Evolutionary conservation across 2,113 vertebrate genomes (phyloP), one percentile per base, ranked within the genome.

Genomic region (Noturus placidus): DNA sequence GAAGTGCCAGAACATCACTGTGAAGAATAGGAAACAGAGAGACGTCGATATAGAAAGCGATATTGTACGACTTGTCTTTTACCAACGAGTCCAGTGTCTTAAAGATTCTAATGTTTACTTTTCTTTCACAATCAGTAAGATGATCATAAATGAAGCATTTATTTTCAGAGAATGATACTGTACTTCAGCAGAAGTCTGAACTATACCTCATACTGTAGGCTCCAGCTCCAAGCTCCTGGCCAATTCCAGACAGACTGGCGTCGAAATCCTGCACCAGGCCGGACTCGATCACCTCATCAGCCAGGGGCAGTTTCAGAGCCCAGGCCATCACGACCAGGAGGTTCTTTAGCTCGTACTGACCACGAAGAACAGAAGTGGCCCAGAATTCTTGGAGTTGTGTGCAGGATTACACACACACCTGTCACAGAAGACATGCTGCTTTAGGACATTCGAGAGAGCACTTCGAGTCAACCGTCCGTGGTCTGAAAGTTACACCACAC

Each of bases 141-240:
- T 13, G 0, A 63, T 25, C 20, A 63, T 63, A 25, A n/a, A 67
- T 67, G 30, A 33, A 17, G 30, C 65, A 33, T 33, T 69, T 4
- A 38, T 38, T 70, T 2, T 9, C 6, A 70, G 2, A 52, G 25
- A 46, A 78, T 78, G 30, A 70, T 77, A 15, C 38, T 52, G 30
- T 6, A 15, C 22, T 5, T 7, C 69, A 42, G 35, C 33, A 46
- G 20, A 42, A 38, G 3, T 3, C 0, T 74, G 5, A 74, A n/a
- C 27, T 92, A 89, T 96, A 99, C 98, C 98, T 99, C 98, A 99
- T 99, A 93, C 98, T 99, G 93, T 99, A 99, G 22, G 98, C 98
- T 77, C 98, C 98, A 0, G 98, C 98, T 27, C 98, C 98, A 50
- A 99, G 95, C 91, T 99, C 98, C 92, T 99, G 98, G 17, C 98